Base-by-base conservation (phyloP, 35 echinoderm and acorn worm genomes). In the Lytechinus pictus region DNA sequence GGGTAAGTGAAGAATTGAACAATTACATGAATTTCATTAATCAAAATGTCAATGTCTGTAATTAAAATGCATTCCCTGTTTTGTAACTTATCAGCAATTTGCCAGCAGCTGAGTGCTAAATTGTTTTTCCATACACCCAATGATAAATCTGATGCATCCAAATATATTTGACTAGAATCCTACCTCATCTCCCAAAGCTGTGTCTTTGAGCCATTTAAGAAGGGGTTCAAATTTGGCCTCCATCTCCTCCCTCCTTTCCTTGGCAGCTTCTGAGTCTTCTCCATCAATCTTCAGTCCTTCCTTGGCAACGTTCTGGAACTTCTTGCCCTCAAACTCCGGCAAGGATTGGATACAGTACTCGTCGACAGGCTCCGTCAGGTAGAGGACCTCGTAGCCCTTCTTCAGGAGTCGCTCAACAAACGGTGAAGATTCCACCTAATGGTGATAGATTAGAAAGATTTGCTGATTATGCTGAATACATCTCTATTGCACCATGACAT, bases 301-400 rank as follows among this genome's bases (percentile, higher is more conserved):
- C 95, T 99, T 98, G 89, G 98, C 98, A 53, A 98, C 97, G 52
- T 99, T 99, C 92, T 98, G 97, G 96, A 99, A 99, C 89, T 99
- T 99, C 93, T 99, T 99, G 52, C 98, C 98, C 66, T 99, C 98
- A 98, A 97, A 99, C 91, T 98, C 98, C 27, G 98, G 98, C 27
- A 99, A 94, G 6, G 98, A 99, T 71, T 99, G 98, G 87, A 99
- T 98, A 95, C 97, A 98, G 95, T 99, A 99, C 51, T 99, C 98
- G 95, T 99, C 98, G 8, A 99, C 98, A 53, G 98, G 95, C 95
- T 99, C 98, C 16, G 98, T 99, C 16, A 99, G 95, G 92, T 98
- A 99, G 66, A 99, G 94, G 9, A 99, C 97, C 94, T 99, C 98
- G 61, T 96, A 99, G 51, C 98, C 98, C 60, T 98, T 99, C 96